A percentile compares a stretch with the other conserved stretches of the same genome.
These are phyloP conservation scores for Acromyrmex heyeri DNA, from an alignment of 1,140 invertebrate species.

Conservation along the genomic window DNA sequence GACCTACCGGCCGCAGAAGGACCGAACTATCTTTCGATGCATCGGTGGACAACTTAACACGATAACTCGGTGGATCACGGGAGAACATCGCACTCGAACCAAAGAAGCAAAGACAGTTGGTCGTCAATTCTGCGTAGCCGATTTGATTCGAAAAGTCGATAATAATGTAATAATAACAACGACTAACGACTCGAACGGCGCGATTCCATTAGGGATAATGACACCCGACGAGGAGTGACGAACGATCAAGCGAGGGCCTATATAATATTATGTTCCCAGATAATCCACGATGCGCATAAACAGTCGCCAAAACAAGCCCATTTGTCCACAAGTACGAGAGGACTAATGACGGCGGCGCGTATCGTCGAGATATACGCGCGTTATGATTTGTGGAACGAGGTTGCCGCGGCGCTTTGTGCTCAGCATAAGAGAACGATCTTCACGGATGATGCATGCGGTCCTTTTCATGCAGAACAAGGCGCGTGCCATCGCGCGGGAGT, in stretches of 20 bases:
- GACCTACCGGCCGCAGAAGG: background rate
- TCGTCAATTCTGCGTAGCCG: background rate
- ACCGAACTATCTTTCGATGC: conserved; percentile 45
- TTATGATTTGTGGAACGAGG: conserved; percentile 65
- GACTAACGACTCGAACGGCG: conserved; percentile 7
- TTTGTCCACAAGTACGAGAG: background rate
- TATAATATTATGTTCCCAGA: conserved; percentile 22
- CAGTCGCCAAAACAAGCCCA: conserved; percentile 31
- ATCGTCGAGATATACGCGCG: conserved; percentile 43
- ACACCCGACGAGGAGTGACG: background rate
- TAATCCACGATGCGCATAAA: conserved; percentile 27
- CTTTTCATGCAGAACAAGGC: conserved; percentile 37
- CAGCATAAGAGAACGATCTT: conserved; percentile 53
- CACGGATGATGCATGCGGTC: conserved; percentile 51
- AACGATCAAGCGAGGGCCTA: background rate
- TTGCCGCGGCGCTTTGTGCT: conserved; percentile 56
- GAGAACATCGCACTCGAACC: background rate
- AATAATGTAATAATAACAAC: conserved; percentile 18
- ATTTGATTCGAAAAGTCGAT: background rate
- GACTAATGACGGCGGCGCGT: conserved; percentile 26
- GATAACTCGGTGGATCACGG: background rate
- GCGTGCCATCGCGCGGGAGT: conserved; percentile 44
- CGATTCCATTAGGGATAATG: conserved; percentile 42
- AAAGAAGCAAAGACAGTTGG: background rate
- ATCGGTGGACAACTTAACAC: conserved; percentile 22